Evolutionary conservation across 37 sponge, comb jelly and placozoan genomes (phyloP).

Genomic region (Dysidea cf. avara): DNA sequence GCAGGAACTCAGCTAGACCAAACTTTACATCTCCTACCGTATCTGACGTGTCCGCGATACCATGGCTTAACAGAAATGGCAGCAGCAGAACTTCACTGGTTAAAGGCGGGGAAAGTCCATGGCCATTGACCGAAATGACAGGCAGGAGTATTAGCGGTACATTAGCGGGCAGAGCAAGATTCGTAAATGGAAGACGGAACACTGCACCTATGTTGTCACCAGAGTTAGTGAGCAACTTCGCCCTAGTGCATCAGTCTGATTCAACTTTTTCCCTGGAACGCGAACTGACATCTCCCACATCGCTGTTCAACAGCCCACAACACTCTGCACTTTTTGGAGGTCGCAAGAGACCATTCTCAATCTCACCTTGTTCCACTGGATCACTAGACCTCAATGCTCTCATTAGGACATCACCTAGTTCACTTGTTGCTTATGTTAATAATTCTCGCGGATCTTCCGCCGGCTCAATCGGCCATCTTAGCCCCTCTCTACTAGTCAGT

Average conservation of each 20-base stretch:
- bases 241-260: too few species aligned
- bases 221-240: too few species aligned
- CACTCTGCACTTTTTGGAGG: slow-evolving; percentile 33
- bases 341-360: slow-evolving; percentile 73
- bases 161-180: neutral
- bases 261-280: too few species aligned
- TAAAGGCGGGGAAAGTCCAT: slow-evolving; percentile 6
- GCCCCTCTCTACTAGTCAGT: slow-evolving; percentile 45
- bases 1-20: neutral
- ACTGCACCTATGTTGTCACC: too few species aligned
- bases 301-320: slow-evolving; percentile 46
- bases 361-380: slow-evolving; percentile 76
- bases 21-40: too few species aligned
- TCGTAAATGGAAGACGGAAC: too few species aligned
- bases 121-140: neutral
- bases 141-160: neutral
- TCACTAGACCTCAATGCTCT: slow-evolving; percentile 58
- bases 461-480: slow-evolving; percentile 62
- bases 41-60: too few species aligned
- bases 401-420: slow-evolving; percentile 64
- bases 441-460: slow-evolving; percentile 52
- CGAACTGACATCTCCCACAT: too few species aligned
- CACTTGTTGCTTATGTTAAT: slow-evolving; percentile 59
- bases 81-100: neutral
- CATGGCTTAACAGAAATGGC: too few species aligned